phyloP scores from a whole-genome alignment of 2,888 invertebrate genomes.

The Eilema depressum region DNA sequence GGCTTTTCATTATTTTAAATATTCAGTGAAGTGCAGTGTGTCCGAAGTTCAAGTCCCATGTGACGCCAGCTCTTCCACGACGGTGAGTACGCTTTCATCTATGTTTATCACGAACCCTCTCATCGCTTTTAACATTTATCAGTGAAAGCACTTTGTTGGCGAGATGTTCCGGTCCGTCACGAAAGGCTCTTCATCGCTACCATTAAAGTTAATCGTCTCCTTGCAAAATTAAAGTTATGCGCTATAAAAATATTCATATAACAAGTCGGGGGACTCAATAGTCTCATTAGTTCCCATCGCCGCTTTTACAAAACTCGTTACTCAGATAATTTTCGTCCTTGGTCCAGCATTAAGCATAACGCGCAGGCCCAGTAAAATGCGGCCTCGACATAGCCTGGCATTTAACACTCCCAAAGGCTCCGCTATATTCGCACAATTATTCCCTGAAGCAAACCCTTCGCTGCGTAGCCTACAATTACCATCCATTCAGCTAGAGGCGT shows the following conservation, averaged over 20 bases:
- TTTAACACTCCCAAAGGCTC: constrained; percentile 83
- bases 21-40: constrained; percentile 83
- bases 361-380: constrained; percentile 74
- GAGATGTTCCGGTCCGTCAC: constrained; percentile 32
- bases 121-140: constrained; percentile 62
- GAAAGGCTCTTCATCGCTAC: constrained; percentile 58
- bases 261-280: constrained; percentile 78
- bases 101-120: constrained; percentile 58
- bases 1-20: constrained; percentile 85
- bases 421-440: constrained; percentile 83
- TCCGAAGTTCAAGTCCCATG: constrained; percentile 64
- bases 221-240: constrained; percentile 80
- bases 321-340: constrained; percentile 82
- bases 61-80: constrained; percentile 58
- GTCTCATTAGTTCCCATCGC: constrained; percentile 82
- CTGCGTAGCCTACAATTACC: constrained; percentile 83
- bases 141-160: constrained; percentile 57
- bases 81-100: constrained; percentile 72
- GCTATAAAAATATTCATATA: constrained; percentile 80
- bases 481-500: constrained; percentile 80
- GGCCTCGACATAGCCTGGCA: constrained; percentile 78
- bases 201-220: constrained; percentile 76
- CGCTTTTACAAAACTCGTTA: constrained; percentile 83
- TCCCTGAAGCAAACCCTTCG: constrained; percentile 84
- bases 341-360: constrained; percentile 79